These are phyloP conservation scores for Grantiella picta DNA, from an alignment of 2,113 vertebrate species.

Conservation along the genomic window DNA sequence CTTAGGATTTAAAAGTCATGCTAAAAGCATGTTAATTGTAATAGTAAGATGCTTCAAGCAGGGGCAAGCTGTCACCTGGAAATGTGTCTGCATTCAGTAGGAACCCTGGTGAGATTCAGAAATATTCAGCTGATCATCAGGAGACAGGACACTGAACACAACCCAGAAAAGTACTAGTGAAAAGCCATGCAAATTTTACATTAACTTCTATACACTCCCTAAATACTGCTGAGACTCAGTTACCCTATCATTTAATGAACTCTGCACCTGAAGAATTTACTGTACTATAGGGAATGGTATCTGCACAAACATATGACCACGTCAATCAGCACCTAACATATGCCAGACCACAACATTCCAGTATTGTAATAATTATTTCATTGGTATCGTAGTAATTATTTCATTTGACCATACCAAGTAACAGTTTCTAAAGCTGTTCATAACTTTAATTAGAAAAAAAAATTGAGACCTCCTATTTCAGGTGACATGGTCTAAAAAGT, in stretches of 20 bases:
- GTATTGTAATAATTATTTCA: neutral
- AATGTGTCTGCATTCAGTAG: neutral
- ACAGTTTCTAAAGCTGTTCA: conserved; percentile 32
- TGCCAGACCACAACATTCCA: neutral
- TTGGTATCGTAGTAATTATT: neutral
- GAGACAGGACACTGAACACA: neutral
- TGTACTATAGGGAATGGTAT: neutral
- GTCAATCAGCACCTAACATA: neutral
- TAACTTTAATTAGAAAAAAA: conserved; percentile 52
- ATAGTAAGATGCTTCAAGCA: neutral
- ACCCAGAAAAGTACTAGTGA: neutral
- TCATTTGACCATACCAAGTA: conserved; percentile 12
- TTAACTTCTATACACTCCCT: neutral
- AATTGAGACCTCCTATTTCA: conserved; percentile 15
- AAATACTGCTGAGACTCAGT: neutral
- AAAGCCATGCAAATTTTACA: neutral
- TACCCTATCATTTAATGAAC: neutral
- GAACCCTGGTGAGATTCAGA: neutral
- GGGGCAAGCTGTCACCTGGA: neutral
- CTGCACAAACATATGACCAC: neutral
- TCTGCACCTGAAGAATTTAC: neutral
- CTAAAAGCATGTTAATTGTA: neutral
- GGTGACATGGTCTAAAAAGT: neutral
- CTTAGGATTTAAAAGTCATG: neutral
- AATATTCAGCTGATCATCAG: neutral